phyloP scores from a whole-genome alignment of 2,888 invertebrate species.

The Sarcophaga subvicina region DNA sequence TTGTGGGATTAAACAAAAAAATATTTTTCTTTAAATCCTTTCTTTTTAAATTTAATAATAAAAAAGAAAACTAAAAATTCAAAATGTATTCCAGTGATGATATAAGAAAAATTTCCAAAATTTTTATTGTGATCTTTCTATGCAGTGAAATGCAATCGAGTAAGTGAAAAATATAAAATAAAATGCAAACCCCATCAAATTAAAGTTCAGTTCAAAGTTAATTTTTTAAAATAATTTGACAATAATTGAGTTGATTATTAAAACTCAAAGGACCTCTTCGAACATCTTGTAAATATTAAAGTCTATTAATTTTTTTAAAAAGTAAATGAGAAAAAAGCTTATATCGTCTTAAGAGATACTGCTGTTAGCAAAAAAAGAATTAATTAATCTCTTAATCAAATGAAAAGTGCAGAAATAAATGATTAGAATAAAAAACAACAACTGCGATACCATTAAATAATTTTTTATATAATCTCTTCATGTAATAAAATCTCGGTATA shows the following conservation, averaged over 20 bases:
- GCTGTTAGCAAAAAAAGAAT: neutral
- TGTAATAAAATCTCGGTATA: too few relatives aligned
- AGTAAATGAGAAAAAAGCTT: neutral
- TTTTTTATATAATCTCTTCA: too few relatives aligned
- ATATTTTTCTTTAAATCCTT: neutral
- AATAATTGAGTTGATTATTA: neutral
- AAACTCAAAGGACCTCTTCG: neutral
- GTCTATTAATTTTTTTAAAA: neutral
- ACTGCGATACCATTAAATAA: too few relatives aligned
- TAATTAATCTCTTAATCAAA: neutral
- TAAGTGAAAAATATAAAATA: slow-evolving; percentile 72
- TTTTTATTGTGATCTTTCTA: slow-evolving; percentile 76
- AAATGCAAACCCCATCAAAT: too few relatives aligned
- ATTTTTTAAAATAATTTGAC: neutral
- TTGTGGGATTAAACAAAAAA: slow-evolving; percentile 1
- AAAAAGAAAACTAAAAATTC: neutral
- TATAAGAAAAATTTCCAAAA: slow-evolving; percentile 74
- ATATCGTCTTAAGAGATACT: neutral
- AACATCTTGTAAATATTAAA: neutral
- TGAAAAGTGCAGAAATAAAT: too few relatives aligned
- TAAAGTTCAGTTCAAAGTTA: neutral
- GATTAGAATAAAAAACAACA: too few relatives aligned
- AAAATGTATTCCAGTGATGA: slow-evolving; percentile 74
- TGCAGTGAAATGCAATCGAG: slow-evolving; percentile 79
- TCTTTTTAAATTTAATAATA: neutral